Conservation (phyloP, 2,113 vertebrate genomes). For the Psettodes erumei region DNA sequence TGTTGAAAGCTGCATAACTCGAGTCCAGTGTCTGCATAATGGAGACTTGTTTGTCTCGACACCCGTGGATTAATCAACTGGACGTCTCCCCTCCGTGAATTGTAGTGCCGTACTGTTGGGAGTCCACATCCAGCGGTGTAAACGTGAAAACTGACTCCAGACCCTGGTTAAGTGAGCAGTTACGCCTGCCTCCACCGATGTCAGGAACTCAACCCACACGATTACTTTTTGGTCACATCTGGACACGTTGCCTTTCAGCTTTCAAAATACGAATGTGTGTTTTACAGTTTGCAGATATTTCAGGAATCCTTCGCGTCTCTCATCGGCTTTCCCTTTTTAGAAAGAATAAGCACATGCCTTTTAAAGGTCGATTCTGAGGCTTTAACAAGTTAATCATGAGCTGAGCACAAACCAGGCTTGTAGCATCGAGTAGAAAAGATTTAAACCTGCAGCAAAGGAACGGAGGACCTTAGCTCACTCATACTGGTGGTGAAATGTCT, state of each 20-base stretch:
- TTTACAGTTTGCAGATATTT: constrained; percentile 34
- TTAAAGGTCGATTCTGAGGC: constrained; percentile 61
- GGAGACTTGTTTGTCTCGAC: constrained; percentile 75
- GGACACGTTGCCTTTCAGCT: constrained; percentile 55
- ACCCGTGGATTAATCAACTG: constrained; percentile 73
- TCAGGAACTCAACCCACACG: constrained; percentile 57
- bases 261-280: constrained; percentile 37
- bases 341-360: constrained; percentile 37
- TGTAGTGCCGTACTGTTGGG: constrained; percentile 56
- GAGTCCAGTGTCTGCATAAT: constrained; percentile 74
- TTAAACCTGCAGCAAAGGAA: constrained; percentile 53
- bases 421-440: constrained; percentile 27
- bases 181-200: constrained; percentile 42
- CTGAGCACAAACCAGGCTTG: constrained; percentile 46
- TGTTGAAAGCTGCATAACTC: constrained; percentile 80
- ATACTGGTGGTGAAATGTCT: constrained; percentile 77
- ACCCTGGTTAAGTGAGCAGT: constrained; percentile 56
- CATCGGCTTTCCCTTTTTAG: constrained; percentile 52
- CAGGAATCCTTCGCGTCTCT: constrained; percentile 51
- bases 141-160: constrained; percentile 56
- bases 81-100: constrained; percentile 58
- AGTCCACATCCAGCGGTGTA: constrained; percentile 39
- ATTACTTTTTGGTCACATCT: constrained; percentile 68
- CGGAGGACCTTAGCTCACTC: constrained; percentile 51
- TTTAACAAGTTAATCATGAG: constrained; percentile 46